Percentiles rank a stretch among this genome's conserved stretches.
Conservation (phyloP, 1,140 invertebrate genomes). For the Chrysopa pallens region DNA sequence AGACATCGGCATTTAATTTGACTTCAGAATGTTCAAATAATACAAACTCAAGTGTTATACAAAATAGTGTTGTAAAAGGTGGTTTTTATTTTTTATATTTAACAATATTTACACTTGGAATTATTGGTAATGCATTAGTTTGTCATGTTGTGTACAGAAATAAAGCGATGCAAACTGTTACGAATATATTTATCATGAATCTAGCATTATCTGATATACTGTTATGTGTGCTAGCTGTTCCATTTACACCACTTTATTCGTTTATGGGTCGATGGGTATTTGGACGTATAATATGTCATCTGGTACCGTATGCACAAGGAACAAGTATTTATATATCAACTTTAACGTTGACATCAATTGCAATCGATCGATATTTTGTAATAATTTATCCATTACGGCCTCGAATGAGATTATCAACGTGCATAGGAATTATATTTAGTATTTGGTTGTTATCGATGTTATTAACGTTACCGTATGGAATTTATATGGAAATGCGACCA, state of each 20-base stretch:
- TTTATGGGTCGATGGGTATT: constrained; percentile 81
- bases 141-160: constrained; percentile 80
- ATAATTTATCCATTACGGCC: constrained; percentile 88
- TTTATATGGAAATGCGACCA: constrained; percentile 42
- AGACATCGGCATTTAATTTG: too few species aligned
- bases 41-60: constrained; percentile 24
- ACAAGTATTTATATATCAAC: constrained; percentile 90
- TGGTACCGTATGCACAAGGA: constrained; percentile 78
- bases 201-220: constrained; percentile 85
- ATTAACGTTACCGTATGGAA: constrained; percentile 77
- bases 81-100: constrained; percentile 71
- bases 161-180: constrained; percentile 89
- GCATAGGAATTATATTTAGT: constrained; percentile 59
- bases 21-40: too few species aligned
- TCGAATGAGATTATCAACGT: constrained; percentile 70
- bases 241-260: constrained; percentile 80
- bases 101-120: constrained; percentile 66
- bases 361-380: constrained; percentile 86
- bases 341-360: constrained; percentile 87
- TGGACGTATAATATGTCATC: constrained; percentile 65
- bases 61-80: constrained; percentile 42
- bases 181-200: constrained; percentile 93
- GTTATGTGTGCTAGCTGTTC: constrained; percentile 77
- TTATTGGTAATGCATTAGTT: constrained; percentile 83
- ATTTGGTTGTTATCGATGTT: constrained; percentile 80